Percentiles rank a stretch among this genome's conserved stretches.
These are phyloP conservation scores for Koerneria pararmatus DNA, from an alignment of 2,888 invertebrate species.

Conservation along the genomic window DNA sequence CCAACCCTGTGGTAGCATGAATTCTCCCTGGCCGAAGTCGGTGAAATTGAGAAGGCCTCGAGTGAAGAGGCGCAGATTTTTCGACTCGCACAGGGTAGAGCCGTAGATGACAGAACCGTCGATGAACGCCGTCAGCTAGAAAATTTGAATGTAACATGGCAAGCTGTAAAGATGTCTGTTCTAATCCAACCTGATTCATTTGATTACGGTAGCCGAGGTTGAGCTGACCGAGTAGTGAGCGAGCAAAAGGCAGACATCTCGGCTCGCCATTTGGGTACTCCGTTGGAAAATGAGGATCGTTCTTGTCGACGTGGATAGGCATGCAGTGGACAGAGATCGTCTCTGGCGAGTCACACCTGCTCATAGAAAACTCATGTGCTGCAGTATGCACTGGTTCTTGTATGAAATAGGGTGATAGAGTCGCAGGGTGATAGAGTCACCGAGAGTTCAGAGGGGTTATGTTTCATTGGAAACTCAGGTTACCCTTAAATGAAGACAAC, in stretches of 20 bases:
- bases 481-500: too few species aligned
- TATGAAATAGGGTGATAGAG: too few species aligned
- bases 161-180: neutral
- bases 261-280: constrained; percentile 77
- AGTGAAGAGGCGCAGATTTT: constrained; percentile 72
- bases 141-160: constrained; percentile 60
- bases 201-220: constrained; percentile 66
- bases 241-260: constrained; percentile 87
- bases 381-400: too few species aligned
- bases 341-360: constrained; percentile 78
- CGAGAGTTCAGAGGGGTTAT: too few species aligned
- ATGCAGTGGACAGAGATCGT: constrained; percentile 90
- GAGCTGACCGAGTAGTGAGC: constrained; percentile 86
- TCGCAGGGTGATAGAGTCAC: too few species aligned
- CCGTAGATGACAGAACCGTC: constrained; percentile 78
- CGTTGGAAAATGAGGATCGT: constrained; percentile 81
- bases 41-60: constrained; percentile 58
- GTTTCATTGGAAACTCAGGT: too few species aligned
- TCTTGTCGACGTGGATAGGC: constrained; percentile 82
- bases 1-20: constrained; percentile 57
- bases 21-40: constrained; percentile 44
- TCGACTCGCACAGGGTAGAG: constrained; percentile 78
- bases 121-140: constrained; percentile 86
- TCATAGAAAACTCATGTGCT: too few species aligned
- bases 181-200: constrained; percentile 33